Evolutionary conservation across 2,113 vertebrate species (phyloP).

Genomic region (Verasper variegatus): DNA sequence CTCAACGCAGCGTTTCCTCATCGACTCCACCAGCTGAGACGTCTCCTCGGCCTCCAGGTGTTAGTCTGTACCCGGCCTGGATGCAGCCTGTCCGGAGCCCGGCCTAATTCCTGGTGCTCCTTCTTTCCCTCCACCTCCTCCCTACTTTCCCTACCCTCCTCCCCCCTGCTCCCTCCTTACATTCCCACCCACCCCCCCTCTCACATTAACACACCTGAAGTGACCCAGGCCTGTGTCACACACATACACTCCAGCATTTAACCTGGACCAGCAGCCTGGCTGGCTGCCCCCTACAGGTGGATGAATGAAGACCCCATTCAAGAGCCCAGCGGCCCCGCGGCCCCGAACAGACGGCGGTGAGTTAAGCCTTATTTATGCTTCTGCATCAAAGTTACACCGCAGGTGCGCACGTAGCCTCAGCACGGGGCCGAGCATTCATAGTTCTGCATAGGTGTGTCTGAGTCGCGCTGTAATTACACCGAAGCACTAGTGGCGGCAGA

Average conservation of each 20-base stretch:
- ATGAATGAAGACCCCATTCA: conserved; percentile 99
- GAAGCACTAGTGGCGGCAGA: too few relatives aligned
- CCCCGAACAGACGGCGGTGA: conserved; percentile 92
- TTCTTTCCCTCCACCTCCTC: conserved; percentile 32
- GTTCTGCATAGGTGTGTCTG: too few relatives aligned
- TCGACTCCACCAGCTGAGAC: conserved; percentile 26
- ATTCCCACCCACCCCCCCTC: not conserved
- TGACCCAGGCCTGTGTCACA: not conserved
- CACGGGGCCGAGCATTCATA: too few relatives aligned
- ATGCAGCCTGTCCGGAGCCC: conserved; percentile 42
- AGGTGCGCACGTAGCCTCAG: not conserved
- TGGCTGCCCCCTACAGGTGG: conserved; percentile 88
- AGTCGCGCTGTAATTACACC: too few relatives aligned
- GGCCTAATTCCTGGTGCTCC: conserved; percentile 56
- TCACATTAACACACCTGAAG: too few relatives aligned
- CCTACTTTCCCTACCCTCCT: conserved; percentile 57
- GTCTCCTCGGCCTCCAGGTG: conserved; percentile 30
- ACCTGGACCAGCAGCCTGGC: conserved; percentile 85
- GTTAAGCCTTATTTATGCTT: conserved; percentile 4
- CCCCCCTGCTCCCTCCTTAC: conserved; percentile 2
- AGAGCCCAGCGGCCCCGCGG: conserved; percentile 90
- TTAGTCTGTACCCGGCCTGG: conserved; percentile 37
- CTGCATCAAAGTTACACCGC: too few relatives aligned
- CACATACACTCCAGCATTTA: conserved; percentile 51
- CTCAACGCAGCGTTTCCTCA: not conserved